Evolutionary conservation across 2,888 invertebrate species (phyloP).

Genomic region (Cremastobaeus sp.): DNA sequence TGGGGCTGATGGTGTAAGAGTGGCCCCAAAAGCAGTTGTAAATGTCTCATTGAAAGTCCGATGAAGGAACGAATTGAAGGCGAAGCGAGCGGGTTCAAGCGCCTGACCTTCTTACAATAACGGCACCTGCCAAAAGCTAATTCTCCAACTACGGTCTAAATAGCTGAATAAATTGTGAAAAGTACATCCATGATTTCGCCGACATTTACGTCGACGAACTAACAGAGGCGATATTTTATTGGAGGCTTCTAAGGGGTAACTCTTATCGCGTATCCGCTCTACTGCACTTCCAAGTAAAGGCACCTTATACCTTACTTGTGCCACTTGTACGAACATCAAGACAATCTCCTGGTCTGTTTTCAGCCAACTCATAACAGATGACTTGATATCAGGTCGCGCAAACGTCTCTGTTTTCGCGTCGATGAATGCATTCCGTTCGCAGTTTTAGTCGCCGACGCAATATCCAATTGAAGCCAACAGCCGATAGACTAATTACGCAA

Average conservation of each 20-base stretch:
- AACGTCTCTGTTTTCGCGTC: constrained; percentile 44
- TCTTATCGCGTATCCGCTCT: constrained; percentile 76
- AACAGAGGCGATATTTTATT: constrained; percentile 47
- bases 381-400: constrained; percentile 51
- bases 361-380: constrained; percentile 59
- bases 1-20: constrained; percentile 47
- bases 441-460: constrained; percentile 10
- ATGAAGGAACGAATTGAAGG: constrained; percentile 57
- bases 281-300: constrained; percentile 73
- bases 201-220: constrained; percentile 48
- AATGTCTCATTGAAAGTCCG: constrained; percentile 71
- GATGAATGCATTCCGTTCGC: constrained; percentile 51
- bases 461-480: constrained; percentile 37
- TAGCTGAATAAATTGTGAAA: constrained; percentile 75
- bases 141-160: constrained; percentile 68
- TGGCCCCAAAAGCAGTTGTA: constrained; percentile 61
- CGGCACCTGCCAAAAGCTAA: constrained; percentile 62
- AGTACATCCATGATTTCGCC: constrained; percentile 62
- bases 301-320: constrained; percentile 67
- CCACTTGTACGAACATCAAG: constrained; percentile 58
- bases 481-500: constrained; percentile 45
- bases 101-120: constrained; percentile 50
- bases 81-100: constrained; percentile 40
- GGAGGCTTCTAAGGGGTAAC: constrained; percentile 66
- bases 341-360: constrained; percentile 58